Base-by-base conservation (phyloP, 2,888 invertebrate genomes). In the Emesis castigata region DNA sequence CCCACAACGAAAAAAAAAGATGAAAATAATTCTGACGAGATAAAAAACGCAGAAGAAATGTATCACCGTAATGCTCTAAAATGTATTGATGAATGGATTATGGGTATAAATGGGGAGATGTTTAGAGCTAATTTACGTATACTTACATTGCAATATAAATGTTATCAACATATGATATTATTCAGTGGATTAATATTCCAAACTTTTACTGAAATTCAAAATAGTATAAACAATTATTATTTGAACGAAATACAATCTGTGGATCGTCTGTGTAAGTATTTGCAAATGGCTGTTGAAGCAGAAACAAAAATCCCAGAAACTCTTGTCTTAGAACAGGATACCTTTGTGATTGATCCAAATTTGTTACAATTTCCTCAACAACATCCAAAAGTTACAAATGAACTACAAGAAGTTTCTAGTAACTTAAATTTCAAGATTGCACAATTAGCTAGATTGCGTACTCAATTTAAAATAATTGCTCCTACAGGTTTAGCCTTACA, bases 61-160 rank as follows among this genome's bases (percentile, higher is more conserved):
- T 96, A 92, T 78, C 95, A 93, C 86, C 74, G 85, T 48, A 94
- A 94, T 81, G 92, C 91, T 70, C 80, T 94, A 16, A 95, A 93
- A 88, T 94, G 94, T 84, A 88, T 96, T 16, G 93, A 96, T 26
- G 97, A 97, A 90, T 97, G 97, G 96, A 91, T 91, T 18, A 94
- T 94, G 89, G 96, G 95, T 9, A 89, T 96, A 4, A 93, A 94
- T 73, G 97, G 96, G 26, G 97, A 97, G 92, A 92, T 94, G 86
- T 93, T 91, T 75, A 92, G 97, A 81, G 92, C 93, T 1, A 92
- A 90, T 64, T 87, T 95, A 64, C 94, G 96, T 65, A 87, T 96
- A 73, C 81, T 88, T 31, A 93, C 90, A 81, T 85, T 92, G 81
- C 91, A 94, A 81, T 86, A 93, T 85, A 91, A 95, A 90, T 92